Evolutionary conservation across 2,888 invertebrate genomes (phyloP).

Genomic region (Sarcophaga rosellei): DNA sequence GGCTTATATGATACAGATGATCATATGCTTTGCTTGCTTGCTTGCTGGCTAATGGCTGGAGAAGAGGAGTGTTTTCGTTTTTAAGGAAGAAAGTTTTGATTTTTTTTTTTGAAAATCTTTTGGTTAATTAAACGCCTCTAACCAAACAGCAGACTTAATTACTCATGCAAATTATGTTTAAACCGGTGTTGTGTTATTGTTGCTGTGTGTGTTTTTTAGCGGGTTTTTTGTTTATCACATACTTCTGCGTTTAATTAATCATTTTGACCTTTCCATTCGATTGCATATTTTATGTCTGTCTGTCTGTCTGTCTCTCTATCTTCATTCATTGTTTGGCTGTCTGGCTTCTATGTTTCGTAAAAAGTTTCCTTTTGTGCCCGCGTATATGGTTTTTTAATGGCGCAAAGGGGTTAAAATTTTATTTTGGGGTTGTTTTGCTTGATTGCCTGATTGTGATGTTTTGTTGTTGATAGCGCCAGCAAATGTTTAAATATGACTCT

Average conservation of each 20-base stretch:
- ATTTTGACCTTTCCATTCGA: slow-evolving; percentile 66
- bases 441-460: slow-evolving; percentile 50
- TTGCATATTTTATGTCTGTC: slow-evolving; percentile 41
- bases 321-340: neutral
- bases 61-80: slow-evolving; percentile 8
- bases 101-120: slow-evolving; percentile 5
- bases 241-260: slow-evolving; percentile 63
- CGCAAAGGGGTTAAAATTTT: slow-evolving; percentile 44
- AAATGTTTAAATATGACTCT: slow-evolving; percentile 38
- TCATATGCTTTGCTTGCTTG: slow-evolving; percentile 1
- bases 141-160: slow-evolving; percentile 28
- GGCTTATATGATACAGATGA: slow-evolving; percentile 10
- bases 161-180: slow-evolving; percentile 52
- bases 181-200: slow-evolving; percentile 17
- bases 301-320: neutral
- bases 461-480: slow-evolving; percentile 40
- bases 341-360: neutral
- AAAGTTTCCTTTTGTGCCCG: slow-evolving; percentile 22
- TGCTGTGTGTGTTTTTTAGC: slow-evolving; percentile 1
- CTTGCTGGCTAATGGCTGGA: slow-evolving; percentile 15
- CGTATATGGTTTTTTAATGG: slow-evolving; percentile 9
- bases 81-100: slow-evolving; percentile 3
- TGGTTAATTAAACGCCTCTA: slow-evolving; percentile 23
- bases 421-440: slow-evolving; percentile 56
- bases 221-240: slow-evolving; percentile 24